Base-by-base conservation (phyloP, 2,797 vertebrate genomes). In the Amblyopsis hoosieri region DNA sequence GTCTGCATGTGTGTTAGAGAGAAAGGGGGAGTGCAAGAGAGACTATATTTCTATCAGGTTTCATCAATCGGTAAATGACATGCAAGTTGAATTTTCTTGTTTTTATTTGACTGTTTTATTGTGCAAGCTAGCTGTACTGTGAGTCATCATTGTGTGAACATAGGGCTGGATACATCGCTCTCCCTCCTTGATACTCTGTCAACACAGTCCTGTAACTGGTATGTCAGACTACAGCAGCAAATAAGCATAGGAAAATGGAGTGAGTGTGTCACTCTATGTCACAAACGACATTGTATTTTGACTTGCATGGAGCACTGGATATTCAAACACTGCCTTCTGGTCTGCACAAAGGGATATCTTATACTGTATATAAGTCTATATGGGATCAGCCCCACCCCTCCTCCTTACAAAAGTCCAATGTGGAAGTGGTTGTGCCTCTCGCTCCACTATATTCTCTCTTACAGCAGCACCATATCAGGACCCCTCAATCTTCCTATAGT, bases 401-500 rank as follows among this genome's bases (percentile, higher is more conserved):
- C 23, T 29, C 23, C 23, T 29, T 29, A 29, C 23, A 54, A 33
- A n/a, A 14, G 23, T 42, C 29, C 37, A 33, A 56, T 56, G 54
- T 56, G 29, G 62, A 73, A 57, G 70, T 66, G 54, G 37, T 61
- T 67, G 47, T 55, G 64, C 14, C n/a, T 14, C 55, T n/a, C 33
- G 8, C 54, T 9, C 13, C 54, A 5, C 54, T 14, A 29, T 29
- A 29, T 33, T 31, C 31, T 6, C 54, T 19, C 51, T 19, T 29
- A 49, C 6, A 12, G 5, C 17, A 46, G 14, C 6, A 57, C 19
- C 47, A 48, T 13, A 2, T 13, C 23, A 11, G 50, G 67, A 82
- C 64, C 68, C 74, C 70, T 68, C 62, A n/a, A 66, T 72, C 15
- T 0, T 72, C 82, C 74, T 76, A 74, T 72, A 29, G 23, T 75